Percentiles rank a stretch among this genome's conserved stretches.
These are phyloP conservation scores for Condylura cristata DNA, from an alignment of 2,113 vertebrate genomes.

Conservation along the genomic window DNA sequence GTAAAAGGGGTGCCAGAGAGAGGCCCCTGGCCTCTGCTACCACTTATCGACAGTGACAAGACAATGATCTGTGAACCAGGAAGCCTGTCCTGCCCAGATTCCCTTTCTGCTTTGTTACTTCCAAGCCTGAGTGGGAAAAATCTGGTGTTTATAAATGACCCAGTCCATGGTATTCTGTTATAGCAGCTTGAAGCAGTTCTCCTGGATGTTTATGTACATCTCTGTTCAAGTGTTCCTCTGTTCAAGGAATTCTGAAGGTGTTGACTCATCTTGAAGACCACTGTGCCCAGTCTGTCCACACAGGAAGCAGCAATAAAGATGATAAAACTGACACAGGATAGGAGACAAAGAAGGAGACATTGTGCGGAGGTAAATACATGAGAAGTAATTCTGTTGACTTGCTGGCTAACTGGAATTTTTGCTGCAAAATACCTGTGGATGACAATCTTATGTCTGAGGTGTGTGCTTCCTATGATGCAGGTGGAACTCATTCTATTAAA, in stretches of 20 bases:
- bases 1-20: not conserved
- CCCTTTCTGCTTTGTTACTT: not conserved
- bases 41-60: too few species aligned
- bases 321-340: accelerated
- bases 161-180: not conserved
- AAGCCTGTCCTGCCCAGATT: not conserved
- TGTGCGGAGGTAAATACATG: too few species aligned
- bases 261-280: accelerated
- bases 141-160: not conserved
- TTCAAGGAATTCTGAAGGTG: not conserved
- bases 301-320: not conserved
- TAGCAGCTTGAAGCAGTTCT: not conserved
- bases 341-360: not conserved
- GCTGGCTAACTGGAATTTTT: not conserved
- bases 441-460: not conserved
- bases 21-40: not conserved
- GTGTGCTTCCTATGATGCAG: not conserved
- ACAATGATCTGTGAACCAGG: not conserved
- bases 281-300: not conserved
- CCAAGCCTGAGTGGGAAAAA: not conserved
- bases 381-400: not conserved
- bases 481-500: not conserved
- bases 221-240: not conserved
- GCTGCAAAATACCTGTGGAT: not conserved
- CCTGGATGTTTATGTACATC: too few species aligned